Conservation (phyloP, 2,797 vertebrate genomes). For the Syngnathus acus region DNA sequence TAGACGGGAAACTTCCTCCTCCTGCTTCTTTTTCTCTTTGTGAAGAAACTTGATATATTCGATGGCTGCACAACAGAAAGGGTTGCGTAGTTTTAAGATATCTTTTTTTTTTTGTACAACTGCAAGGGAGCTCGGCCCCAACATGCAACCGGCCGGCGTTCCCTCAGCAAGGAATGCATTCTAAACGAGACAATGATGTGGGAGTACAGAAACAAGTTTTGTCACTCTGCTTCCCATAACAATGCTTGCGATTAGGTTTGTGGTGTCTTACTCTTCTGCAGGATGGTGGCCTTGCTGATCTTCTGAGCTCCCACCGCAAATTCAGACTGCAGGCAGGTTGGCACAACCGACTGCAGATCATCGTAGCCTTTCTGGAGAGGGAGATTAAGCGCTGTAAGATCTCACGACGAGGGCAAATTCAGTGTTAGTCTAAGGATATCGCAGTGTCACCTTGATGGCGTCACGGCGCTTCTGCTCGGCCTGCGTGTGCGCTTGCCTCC, state of each 20-base stretch:
- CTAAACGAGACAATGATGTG: no score
- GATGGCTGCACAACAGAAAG: slow-evolving; percentile 71
- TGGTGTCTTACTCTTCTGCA: slow-evolving; percentile 87
- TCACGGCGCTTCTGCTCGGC: slow-evolving; percentile 92
- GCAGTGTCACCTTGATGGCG: slow-evolving; percentile 83
- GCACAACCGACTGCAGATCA: slow-evolving; percentile 91
- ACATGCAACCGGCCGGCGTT: neutral
- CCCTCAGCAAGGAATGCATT: neutral
- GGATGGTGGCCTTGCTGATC: slow-evolving; percentile 91
- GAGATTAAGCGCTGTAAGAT: neutral
- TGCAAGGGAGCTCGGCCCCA: neutral
- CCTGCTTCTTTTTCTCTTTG: slow-evolving; percentile 98
- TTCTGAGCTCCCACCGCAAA: slow-evolving; percentile 87
- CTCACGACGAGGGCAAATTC: neutral
- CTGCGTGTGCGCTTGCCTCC: slow-evolving; percentile 89
- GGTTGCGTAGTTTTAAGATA: neutral
- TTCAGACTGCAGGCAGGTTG: slow-evolving; percentile 93
- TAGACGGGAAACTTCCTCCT: slow-evolving; percentile 89
- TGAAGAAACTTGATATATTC: slow-evolving; percentile 99
- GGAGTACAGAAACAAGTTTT: no score
- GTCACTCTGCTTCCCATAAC: neutral
- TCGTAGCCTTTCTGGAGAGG: slow-evolving; percentile 89
- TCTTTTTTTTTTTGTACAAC: neutral
- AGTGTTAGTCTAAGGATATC: neutral
- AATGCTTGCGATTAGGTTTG: neutral